These are phyloP conservation scores for Dasyurus viverrinus DNA, from an alignment of 2,113 vertebrate genomes.

Conservation along the genomic window DNA sequence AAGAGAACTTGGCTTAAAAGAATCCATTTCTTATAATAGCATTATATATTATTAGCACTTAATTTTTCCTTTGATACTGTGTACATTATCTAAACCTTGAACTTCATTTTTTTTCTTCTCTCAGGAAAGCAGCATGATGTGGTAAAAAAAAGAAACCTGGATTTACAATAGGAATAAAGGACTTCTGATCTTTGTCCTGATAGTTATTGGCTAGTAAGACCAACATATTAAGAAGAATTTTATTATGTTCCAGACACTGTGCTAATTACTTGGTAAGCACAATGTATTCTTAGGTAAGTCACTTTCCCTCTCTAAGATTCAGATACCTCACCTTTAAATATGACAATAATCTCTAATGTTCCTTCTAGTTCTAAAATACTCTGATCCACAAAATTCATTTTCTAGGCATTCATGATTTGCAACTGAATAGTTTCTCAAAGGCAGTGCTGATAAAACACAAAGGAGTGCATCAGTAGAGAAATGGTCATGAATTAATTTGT, in stretches of 20 bases:
- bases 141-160: background rate
- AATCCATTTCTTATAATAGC: slow-evolving; percentile 49
- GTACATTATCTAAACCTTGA: slow-evolving; percentile 72
- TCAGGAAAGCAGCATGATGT: background rate
- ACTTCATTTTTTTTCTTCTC: background rate
- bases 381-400: background rate
- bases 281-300: background rate
- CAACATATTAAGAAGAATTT: background rate
- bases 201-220: background rate
- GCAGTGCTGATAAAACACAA: no score
- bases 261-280: background rate
- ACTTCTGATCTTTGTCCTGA: background rate
- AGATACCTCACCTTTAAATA: background rate
- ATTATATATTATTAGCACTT: slow-evolving; percentile 71
- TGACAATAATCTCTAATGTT: background rate
- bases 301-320: background rate
- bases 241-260: background rate
- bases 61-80: slow-evolving; percentile 68
- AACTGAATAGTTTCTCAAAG: background rate
- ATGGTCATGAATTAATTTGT: no score
- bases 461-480: no score
- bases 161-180: background rate
- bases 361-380: background rate
- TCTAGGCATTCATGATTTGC: background rate
- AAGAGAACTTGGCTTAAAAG: background rate